A percentile compares a stretch with the other conserved stretches of the same genome.
phyloP scores from a whole-genome alignment of 2,888 invertebrate genomes.

The Masnerella sp. region DNA sequence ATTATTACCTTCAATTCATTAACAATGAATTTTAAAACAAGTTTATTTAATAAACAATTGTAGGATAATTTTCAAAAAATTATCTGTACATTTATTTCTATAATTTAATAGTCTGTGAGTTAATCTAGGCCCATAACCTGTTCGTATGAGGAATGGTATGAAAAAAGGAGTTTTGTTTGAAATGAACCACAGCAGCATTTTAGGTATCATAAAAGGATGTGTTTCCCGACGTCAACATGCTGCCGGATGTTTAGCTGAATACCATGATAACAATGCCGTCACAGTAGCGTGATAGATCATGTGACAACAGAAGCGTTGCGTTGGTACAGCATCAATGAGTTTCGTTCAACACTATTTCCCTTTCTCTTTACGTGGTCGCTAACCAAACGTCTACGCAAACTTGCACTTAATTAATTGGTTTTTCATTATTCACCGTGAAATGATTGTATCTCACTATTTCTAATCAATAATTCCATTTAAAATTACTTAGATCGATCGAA shows the following conservation, averaged over 20 bases:
- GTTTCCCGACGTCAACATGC: constrained; percentile 41
- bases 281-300: constrained; percentile 48
- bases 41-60: too few relatives aligned
- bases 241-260: constrained; percentile 50
- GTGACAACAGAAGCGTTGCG: constrained; percentile 51
- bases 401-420: constrained; percentile 47
- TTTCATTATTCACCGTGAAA: constrained; percentile 10
- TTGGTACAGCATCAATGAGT: constrained; percentile 50
- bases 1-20: too few relatives aligned
- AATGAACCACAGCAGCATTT: constrained; percentile 16
- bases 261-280: constrained; percentile 51
- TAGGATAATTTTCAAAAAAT: too few relatives aligned
- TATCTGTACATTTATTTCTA: too few relatives aligned
- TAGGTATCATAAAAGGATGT: constrained; percentile 32
- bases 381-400: constrained; percentile 42
- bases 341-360: constrained; percentile 51
- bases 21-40: too few relatives aligned
- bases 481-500: too few relatives aligned
- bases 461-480: constrained; percentile 2
- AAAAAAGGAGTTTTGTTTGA: constrained; percentile 17
- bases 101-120: too few relatives aligned
- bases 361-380: constrained; percentile 37
- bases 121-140: neutral
- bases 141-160: constrained; percentile 6
- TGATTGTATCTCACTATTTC: too few relatives aligned